Base-by-base conservation (phyloP, 2,888 invertebrate genomes). In the Hydriomena furcata region DNA sequence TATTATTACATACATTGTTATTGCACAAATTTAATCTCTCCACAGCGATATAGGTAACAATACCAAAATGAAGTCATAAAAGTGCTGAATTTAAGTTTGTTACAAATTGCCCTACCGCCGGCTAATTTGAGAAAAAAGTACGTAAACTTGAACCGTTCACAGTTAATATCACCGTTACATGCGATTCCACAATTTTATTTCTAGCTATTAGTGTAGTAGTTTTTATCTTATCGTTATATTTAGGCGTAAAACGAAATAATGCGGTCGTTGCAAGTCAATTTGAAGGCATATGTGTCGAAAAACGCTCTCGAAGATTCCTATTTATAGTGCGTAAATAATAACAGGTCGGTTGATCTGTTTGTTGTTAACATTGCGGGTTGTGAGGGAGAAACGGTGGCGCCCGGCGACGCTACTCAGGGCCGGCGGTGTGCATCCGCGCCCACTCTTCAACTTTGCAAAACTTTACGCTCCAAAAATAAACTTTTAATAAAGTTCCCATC, bases 121-220 rank as follows among this genome's bases (percentile, higher is more conserved):
- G 67, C 72, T 75, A 78, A 79, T 77, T 77, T 74, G 68, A 78
- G 78, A 76, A 82, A 81, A 78, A 81, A 77, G 69, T 77, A 74
- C 73, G 75, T 71, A 82, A 85, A 82, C 78, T 85, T 80, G 74
- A 78, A 80, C 70, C 66, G 71, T 79, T 82, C 82, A 79, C 79
- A 73, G 82, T 75, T 87, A 88, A 89, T 87, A 84, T 78, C 84
- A 79, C 80, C 76, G 76, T 84, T 84, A 84, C 87, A 87, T 86
- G 86, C 87, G 82, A 87, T 87, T 79, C 78, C 74, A 84, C 83
- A 84, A 89, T 87, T 89, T 87, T 81, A 88, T 87, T 88, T 77
- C 75, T 64, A 74, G 79, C 79, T 84, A 82, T 82, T 84, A 84
- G 76, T 75, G 78, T 78, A 79, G 48, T 66, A 66, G 73, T 72